Percentiles rank a stretch among this genome's conserved stretches.
Conservation (phyloP, 1,140 invertebrate genomes). For the Dreissena rostriformis region DNA sequence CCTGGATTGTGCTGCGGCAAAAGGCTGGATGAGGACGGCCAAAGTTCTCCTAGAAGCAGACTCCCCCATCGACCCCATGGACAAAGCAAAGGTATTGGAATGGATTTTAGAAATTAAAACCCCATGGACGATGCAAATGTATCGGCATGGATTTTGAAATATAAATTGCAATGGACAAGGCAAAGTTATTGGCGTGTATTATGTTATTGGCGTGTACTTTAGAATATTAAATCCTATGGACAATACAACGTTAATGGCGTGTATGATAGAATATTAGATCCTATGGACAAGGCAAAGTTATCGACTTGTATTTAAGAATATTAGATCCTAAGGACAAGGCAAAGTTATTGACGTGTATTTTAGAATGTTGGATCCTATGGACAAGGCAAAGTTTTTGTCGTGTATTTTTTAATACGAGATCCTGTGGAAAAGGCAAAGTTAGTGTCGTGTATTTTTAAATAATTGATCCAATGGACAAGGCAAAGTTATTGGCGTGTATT, state of each 20-base stretch:
- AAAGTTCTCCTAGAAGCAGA: constrained; percentile 81
- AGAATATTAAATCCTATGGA: no score
- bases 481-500: neutral
- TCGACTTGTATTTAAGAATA: neutral
- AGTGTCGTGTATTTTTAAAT: no score
- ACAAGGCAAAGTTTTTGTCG: neutral
- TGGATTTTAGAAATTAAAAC: neutral
- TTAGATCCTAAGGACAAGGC: neutral
- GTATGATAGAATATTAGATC: constrained; percentile 69
- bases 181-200: neutral
- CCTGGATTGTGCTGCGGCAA: constrained; percentile 82
- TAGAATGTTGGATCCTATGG: neutral
- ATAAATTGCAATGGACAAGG: neutral
- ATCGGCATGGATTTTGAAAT: neutral
- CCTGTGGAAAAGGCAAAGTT: no score
- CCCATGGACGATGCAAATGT: neutral
- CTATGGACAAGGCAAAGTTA: constrained; percentile 82
- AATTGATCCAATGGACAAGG: neutral
- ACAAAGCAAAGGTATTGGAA: constrained; percentile 81
- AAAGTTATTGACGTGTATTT: neutral
- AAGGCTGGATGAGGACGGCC: constrained; percentile 80
- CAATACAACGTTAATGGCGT: no score
- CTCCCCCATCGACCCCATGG: constrained; percentile 80
- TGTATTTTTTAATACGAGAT: no score
- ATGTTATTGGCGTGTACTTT: no score